Conservation (phyloP, 1,140 invertebrate genomes). For the Drosophila sp. region DNA sequence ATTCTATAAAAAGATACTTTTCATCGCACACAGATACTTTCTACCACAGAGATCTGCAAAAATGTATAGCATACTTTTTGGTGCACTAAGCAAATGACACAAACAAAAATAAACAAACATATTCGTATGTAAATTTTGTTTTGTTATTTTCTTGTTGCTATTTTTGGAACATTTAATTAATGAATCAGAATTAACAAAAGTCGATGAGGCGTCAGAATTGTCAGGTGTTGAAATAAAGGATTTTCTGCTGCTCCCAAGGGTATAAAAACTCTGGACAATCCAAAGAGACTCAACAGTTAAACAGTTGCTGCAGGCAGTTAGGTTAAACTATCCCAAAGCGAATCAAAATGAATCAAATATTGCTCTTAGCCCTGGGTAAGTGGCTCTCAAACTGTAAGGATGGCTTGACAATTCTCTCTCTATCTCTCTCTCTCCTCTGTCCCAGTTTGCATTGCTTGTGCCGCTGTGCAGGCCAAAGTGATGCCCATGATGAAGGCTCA, state of each 20-base stretch:
- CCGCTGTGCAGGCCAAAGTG: conserved; percentile 42
- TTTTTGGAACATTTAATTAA: conserved; percentile 57
- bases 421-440: background rate
- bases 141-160: conserved; percentile 33
- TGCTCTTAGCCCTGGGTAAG: conserved; percentile 50
- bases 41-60: background rate
- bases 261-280: conserved; percentile 50
- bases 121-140: background rate
- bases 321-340: conserved; percentile 33
- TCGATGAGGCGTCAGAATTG: conserved; percentile 54
- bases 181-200: conserved; percentile 44
- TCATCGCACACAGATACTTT: background rate
- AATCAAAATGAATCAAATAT: conserved; percentile 39
- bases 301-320: conserved; percentile 70
- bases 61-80: conserved; percentile 24
- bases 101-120: conserved; percentile 15
- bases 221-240: conserved; percentile 73
- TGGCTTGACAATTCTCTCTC: background rate
- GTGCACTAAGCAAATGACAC: background rate
- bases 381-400: background rate
- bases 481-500: conserved; percentile 31
- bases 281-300: conserved; percentile 50
- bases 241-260: conserved; percentile 42
- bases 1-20: too few species aligned
- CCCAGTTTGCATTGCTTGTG: conserved; percentile 28